A percentile compares a stretch with the other conserved stretches of the same genome.
Evolutionary conservation across 2,113 vertebrate genomes (phyloP).

Genomic region (Tachuris rubrigastra): DNA sequence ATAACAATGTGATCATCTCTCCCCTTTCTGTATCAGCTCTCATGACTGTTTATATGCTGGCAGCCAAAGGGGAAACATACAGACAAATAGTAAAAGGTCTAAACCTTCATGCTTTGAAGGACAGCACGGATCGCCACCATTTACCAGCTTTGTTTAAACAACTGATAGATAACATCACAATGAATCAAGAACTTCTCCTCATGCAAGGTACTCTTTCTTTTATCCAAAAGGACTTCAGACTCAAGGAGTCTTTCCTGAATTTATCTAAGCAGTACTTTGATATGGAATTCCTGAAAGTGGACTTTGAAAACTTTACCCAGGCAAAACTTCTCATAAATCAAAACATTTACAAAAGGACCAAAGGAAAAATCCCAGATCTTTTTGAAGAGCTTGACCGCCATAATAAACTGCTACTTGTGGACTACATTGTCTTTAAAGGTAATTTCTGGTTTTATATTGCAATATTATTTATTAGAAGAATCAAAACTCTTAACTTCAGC

Average conservation of each 20-base stretch:
- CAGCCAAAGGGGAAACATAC: conserved; percentile 73
- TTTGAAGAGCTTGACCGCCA: conserved; percentile 74
- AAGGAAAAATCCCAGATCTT: conserved; percentile 75
- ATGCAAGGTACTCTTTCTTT: conserved; percentile 80
- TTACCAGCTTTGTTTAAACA: conserved; percentile 80
- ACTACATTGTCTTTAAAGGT: conserved; percentile 89
- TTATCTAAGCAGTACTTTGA: conserved; percentile 81
- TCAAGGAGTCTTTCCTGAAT: conserved; percentile 76
- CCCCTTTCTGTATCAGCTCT: conserved; percentile 82
- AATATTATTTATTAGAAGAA: not conserved
- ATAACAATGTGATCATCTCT: conserved; percentile 88
- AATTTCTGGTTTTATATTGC: not conserved
- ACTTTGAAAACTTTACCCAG: conserved; percentile 75
- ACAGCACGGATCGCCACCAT: conserved; percentile 14
- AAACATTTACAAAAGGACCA: conserved; percentile 77
- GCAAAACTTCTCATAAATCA: conserved; percentile 79
- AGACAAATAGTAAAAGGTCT: conserved; percentile 77
- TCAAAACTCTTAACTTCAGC: not conserved
- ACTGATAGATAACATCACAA: conserved; percentile 76
- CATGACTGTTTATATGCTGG: conserved; percentile 78
- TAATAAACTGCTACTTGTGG: conserved; percentile 80
- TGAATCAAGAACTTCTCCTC: conserved; percentile 73
- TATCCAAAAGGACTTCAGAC: conserved; percentile 68
- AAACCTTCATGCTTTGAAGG: conserved; percentile 71
- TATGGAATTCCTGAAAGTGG: conserved; percentile 74